A percentile compares a stretch with the other conserved stretches of the same genome.
Conservation (phyloP, 2,797 vertebrate species). For the Erethizon dorsatum region DNA sequence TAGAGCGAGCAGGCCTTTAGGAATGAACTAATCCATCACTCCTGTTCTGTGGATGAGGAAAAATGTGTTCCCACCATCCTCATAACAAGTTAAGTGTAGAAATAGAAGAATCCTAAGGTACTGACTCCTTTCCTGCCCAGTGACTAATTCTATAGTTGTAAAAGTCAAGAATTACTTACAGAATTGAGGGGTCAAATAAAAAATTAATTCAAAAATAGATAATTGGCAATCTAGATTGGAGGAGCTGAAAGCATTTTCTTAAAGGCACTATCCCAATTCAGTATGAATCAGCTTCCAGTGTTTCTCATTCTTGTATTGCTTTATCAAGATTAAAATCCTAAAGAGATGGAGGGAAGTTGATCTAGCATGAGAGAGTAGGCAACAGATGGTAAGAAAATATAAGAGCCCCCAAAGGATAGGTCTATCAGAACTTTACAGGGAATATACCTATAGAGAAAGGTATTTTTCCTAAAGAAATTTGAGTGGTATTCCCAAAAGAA, state of each 20-base stretch:
- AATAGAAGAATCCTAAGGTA: not conserved
- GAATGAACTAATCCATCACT: not conserved
- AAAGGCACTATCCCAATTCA: not conserved
- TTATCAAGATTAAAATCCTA: constrained; percentile 23
- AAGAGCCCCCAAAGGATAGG: not conserved
- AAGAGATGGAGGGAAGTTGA: not conserved
- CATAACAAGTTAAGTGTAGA: not conserved
- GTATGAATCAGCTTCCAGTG: not conserved
- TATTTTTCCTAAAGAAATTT: constrained; percentile 61
- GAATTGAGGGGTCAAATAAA: not conserved
- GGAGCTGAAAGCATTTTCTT: not conserved
- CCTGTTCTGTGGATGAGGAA: not conserved
- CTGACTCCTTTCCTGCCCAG: not conserved
- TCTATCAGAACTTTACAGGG: constrained; percentile 39
- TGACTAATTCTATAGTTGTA: not conserved
- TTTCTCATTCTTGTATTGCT: not conserved
- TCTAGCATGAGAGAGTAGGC: not conserved
- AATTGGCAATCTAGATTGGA: not conserved
- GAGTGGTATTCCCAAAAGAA: constrained; percentile 51
- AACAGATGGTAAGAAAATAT: not conserved
- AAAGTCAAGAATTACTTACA: not conserved
- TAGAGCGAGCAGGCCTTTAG: not conserved
- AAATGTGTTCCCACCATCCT: not conserved
- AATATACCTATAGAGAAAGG: constrained; percentile 7
- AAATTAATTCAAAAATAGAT: not conserved